Base-by-base conservation (phyloP, 2,113 vertebrate species). In the Chaetodon auriga region DNA sequence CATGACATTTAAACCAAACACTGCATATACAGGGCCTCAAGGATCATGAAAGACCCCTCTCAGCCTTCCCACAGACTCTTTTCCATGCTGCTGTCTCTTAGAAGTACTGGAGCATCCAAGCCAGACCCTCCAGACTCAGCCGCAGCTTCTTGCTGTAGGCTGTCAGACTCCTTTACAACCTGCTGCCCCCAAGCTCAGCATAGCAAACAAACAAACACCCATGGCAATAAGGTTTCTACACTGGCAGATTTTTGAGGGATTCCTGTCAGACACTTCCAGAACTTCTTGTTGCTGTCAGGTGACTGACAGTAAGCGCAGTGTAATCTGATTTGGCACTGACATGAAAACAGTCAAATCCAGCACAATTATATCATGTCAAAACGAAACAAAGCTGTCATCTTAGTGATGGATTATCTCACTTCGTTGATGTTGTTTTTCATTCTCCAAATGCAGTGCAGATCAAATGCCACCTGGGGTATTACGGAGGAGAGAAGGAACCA, bases 371-470 rank as follows among this genome's bases (percentile, higher is more conserved):
- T 60, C 7, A 35, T 23, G 48, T n/a, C 5, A 15, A 43, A 75
- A 51, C 45, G 43, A 51, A 49, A 63, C 46, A 46, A 30, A 35
- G 63, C 46, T 51, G 71, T 53, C 54, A 35, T 23, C 45, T 75
- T 49, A 36, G 46, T 54, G 63, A 81, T 35, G 46, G 55, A 70
- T 79, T 30, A 35, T 43, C 54, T 68, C 18, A 18, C n/a, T 65
- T 10, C 38, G 54, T 21, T 43, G 45, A 19, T 25, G 21, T n/a
- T 35, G 18, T 54, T 66, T 57, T 62, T 68, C 66, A 46, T 36
- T 41, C 48, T 69, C 41, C 62, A 35, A 14, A 48, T 25, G 49
- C 60, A 21, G 14, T 14, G 19, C 62, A 46, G 21, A 85, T 65
- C 35, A 53, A 21, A 63, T 10, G 43, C 58, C 46, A 66, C 25